Conservation (phyloP, 2,888 invertebrate species). For the Petrolisthes cinctipes region DNA sequence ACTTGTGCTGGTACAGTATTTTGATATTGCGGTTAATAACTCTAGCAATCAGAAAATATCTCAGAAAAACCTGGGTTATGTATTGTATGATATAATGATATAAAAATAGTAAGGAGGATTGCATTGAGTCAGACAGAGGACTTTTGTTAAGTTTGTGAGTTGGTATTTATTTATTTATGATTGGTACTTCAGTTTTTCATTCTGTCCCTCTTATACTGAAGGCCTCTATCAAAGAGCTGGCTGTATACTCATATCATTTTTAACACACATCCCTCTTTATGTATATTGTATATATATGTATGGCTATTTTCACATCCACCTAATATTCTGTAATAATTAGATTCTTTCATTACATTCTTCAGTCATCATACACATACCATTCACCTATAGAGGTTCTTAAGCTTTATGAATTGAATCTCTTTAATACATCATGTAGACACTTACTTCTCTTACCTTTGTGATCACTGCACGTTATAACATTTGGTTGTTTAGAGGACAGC, state of each 20-base stretch:
- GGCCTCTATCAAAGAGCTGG: slow-evolving; percentile 2
- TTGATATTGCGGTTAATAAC: background rate
- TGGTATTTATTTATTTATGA: background rate
- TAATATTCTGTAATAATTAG: slow-evolving; percentile 21
- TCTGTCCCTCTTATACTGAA: slow-evolving; percentile 6
- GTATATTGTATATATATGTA: slow-evolving; percentile 27
- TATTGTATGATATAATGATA: background rate
- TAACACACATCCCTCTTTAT: slow-evolving; percentile 30
- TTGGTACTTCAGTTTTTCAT: slow-evolving; percentile 9
- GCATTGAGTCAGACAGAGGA: background rate
- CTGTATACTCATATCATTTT: slow-evolving; percentile 34
- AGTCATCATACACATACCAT: slow-evolving; percentile 16
- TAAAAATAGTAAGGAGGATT: background rate
- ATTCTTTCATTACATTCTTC: slow-evolving; percentile 20
- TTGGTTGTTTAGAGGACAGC: slow-evolving; percentile 17
- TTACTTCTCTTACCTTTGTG: background rate
- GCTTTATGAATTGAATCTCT: slow-evolving; percentile 1
- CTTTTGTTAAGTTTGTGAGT: slow-evolving; percentile 18
- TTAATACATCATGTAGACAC: slow-evolving; percentile 12
- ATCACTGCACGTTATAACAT: slow-evolving; percentile 29
- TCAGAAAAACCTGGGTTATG: background rate
- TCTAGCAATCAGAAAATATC: background rate
- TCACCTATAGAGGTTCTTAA: slow-evolving; percentile 18
- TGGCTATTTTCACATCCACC: slow-evolving; percentile 22
- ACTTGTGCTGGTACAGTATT: background rate